Conservation (phyloP, 2,888 invertebrate genomes). For the Agrochola lychnidis region DNA sequence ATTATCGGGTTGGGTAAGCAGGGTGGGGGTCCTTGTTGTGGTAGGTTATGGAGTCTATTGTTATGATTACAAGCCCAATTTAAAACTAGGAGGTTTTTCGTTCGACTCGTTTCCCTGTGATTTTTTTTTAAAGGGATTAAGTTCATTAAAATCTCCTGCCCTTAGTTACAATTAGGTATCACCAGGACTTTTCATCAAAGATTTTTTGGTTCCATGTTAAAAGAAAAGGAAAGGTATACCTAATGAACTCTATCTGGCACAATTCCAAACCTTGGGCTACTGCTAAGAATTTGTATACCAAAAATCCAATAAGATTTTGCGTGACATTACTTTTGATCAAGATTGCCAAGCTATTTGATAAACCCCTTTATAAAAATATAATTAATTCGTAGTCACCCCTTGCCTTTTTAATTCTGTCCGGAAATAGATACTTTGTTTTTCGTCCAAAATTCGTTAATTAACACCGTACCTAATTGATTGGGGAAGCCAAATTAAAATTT, state of each 20-base stretch:
- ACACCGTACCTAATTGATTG: conserved; percentile 14
- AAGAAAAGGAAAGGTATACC: no score
- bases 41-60: not conserved
- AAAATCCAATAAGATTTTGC: conserved; percentile 2
- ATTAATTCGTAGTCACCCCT: conserved; percentile 13
- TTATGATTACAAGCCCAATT: not conserved
- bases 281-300: not conserved
- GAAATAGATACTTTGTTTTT: conserved; percentile 15
- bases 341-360: not conserved
- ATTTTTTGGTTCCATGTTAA: no score
- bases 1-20: conserved; percentile 30
- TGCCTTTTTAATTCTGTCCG: not conserved
- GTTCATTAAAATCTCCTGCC: no score
- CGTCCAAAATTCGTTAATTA: conserved; percentile 14
- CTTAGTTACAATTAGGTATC: not conserved
- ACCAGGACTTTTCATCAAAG: not conserved
- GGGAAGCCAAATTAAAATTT: conserved; percentile 26
- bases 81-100: not conserved
- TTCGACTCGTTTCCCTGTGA: not conserved
- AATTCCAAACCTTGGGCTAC: not conserved
- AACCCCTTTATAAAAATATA: not conserved
- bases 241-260: conserved; percentile 7
- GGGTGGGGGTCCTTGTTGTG: not conserved
- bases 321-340: not conserved
- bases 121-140: not conserved